Evolutionary conservation across 2,797 vertebrate species (phyloP).

Genomic region (Neoniphon sammara): DNA sequence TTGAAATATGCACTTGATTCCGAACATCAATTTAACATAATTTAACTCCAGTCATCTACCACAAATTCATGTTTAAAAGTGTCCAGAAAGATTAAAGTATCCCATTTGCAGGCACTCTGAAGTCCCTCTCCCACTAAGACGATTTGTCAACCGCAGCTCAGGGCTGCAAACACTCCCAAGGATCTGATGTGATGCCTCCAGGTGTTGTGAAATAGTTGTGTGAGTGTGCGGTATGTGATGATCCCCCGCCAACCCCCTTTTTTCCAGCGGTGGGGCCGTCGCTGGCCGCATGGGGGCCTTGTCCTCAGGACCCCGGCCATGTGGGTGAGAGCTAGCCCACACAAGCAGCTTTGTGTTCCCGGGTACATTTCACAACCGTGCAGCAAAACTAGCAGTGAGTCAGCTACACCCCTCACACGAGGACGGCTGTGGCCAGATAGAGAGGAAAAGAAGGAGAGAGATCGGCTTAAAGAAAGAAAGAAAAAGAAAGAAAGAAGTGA

Average conservation of each 20-base stretch:
- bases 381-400: constrained; percentile 72
- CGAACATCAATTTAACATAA: no score
- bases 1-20: no score
- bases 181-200: constrained; percentile 71
- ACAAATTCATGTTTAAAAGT: not conserved
- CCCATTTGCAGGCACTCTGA: constrained; percentile 1
- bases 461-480: not conserved
- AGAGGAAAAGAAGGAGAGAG: constrained; percentile 6
- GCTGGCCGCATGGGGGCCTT: constrained; percentile 37
- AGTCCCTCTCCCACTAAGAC: constrained; percentile 4
- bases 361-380: constrained; percentile 73
- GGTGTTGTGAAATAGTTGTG: constrained; percentile 85
- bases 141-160: constrained; percentile 50
- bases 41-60: no score
- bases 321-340: constrained; percentile 34
- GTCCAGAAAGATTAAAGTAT: not conserved
- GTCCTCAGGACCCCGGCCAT: constrained; percentile 28
- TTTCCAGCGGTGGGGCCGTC: constrained; percentile 9
- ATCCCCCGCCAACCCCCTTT: constrained; percentile 55
- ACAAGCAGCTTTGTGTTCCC: constrained; percentile 74
- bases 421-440: not conserved
- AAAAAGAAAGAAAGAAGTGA: not conserved
- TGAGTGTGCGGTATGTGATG: constrained; percentile 77
- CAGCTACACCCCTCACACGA: constrained; percentile 39
- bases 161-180: constrained; percentile 32